Evolutionary conservation across 2,113 vertebrate genomes (phyloP).

Genomic region (Oryzias woworae): DNA sequence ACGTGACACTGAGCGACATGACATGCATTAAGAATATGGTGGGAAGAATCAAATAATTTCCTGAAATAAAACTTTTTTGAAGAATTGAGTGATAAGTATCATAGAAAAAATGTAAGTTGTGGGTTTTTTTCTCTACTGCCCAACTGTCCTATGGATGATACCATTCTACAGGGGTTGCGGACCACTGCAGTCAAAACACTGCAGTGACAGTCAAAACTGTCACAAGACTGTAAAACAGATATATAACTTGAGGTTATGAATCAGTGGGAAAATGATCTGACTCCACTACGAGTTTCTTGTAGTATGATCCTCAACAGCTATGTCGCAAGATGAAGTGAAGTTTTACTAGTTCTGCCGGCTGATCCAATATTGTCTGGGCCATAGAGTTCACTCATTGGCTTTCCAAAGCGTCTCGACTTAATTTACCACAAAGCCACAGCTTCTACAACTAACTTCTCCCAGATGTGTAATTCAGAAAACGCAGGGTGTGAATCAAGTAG

Average conservation of each 20-base stretch:
- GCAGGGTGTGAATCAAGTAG: slow-evolving; percentile 50
- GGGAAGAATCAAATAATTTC: too few species aligned
- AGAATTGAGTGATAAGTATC: too few species aligned
- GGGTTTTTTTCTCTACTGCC: too few species aligned
- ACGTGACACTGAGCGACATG: too few species aligned
- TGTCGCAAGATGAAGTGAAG: neutral
- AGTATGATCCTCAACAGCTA: slow-evolving; percentile 2
- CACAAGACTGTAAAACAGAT: too few species aligned
- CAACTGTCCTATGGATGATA: too few species aligned
- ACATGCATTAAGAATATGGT: too few species aligned
- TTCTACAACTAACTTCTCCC: slow-evolving; percentile 48
- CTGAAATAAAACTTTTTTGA: too few species aligned
- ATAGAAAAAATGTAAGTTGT: too few species aligned
- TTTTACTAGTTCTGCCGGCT: slow-evolving; percentile 6
- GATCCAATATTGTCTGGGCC: neutral
- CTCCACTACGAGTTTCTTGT: neutral
- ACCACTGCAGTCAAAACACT: too few species aligned
- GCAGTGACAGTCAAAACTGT: too few species aligned
- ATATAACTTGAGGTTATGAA: slow-evolving; percentile 19
- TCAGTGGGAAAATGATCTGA: slow-evolving; percentile 19
- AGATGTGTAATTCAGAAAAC: slow-evolving; percentile 51
- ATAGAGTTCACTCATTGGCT: slow-evolving; percentile 8
- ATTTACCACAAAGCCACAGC: slow-evolving; percentile 28
- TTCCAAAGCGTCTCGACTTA: slow-evolving; percentile 25
- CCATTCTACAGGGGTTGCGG: too few species aligned